Percentiles rank a stretch among this genome's conserved stretches.
These are phyloP conservation scores for Campoplex capitator DNA, from an alignment of 2,888 invertebrate species.

Conservation along the genomic window DNA sequence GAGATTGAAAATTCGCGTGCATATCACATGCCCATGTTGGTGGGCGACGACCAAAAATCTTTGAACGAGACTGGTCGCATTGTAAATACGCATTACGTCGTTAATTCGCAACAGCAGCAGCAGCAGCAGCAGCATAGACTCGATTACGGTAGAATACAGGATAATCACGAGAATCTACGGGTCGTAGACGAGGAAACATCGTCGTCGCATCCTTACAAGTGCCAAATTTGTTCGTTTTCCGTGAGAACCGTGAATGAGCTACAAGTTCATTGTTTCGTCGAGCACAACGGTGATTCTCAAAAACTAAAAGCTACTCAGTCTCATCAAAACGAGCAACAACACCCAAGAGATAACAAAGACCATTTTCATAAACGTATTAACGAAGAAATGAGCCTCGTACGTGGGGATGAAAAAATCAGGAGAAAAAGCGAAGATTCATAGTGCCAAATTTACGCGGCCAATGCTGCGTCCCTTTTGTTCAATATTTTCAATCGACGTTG, in stretches of 20 bases:
- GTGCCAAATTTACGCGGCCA: slow-evolving; percentile 86
- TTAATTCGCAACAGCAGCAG: slow-evolving; percentile 18
- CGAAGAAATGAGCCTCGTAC: slow-evolving; percentile 81
- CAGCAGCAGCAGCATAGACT: slow-evolving; percentile 71
- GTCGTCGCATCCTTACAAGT: slow-evolving; percentile 74
- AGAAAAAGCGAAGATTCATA: slow-evolving; percentile 88
- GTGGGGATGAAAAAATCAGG: slow-evolving; percentile 85
- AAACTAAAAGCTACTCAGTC: slow-evolving; percentile 63
- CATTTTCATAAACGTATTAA: slow-evolving; percentile 81
- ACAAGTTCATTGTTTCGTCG: slow-evolving; percentile 80
- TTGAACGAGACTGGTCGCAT: slow-evolving; percentile 69
- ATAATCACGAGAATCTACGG: slow-evolving; percentile 59
- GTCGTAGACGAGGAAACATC: slow-evolving; percentile 61
- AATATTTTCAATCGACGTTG: slow-evolving; percentile 56
- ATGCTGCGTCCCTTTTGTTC: slow-evolving; percentile 39
- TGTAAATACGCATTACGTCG: slow-evolving; percentile 70
- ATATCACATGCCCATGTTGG: slow-evolving; percentile 77
- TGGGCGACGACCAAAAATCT: slow-evolving; percentile 73
- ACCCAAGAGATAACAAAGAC: slow-evolving; percentile 83
- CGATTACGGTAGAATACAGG: slow-evolving; percentile 69
- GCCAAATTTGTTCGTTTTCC: slow-evolving; percentile 79
- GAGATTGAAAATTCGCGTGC: slow-evolving; percentile 74
- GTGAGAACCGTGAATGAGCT: slow-evolving; percentile 78
- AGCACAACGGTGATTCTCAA: slow-evolving; percentile 78
- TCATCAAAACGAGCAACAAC: slow-evolving; percentile 72